Base-by-base conservation (phyloP, 2,888 invertebrate species). In the Drosophila kanekoi region DNA sequence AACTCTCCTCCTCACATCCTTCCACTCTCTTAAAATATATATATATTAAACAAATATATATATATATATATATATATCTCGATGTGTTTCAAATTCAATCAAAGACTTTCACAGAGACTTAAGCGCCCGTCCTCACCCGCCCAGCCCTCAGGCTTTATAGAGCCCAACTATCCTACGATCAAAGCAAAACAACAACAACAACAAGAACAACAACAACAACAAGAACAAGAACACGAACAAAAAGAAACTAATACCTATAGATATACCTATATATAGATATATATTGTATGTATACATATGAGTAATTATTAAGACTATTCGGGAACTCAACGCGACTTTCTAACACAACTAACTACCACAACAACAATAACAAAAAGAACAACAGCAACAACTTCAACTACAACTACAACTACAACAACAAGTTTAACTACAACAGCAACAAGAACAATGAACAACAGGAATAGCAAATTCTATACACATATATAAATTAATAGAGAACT, bases 61-160 rank as follows among this genome's bases (percentile, higher is more conserved):
- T 40, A 40, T 47, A 53, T 40, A 52, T 69, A 13, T 58, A 35
- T 57, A 9, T 37, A 28, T 47, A 58, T 56, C 64, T 69, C 47
- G 41, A 73, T 61, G 73, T 73, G 73, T 74, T 74, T 74, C 73
- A 70, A 70, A 65, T 58, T 58, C 61, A 74, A 74, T 71, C 53
- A 61, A 73, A 73, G 73, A 74, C 72, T 72, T 56, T 58, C 59
- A 62, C 72, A 62, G 72, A 73, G 72, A 73, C 74, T 74, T 74
- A 74, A 56, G 51, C 58, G 56, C 70, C 74, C 74, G 74, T 74
- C 73, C 74, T 74, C 49, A 70, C 70, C 73, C 70, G 73, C 58
- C 74, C 74, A 58, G 70, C 41, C 69, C 64, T 69, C 59, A 72
- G 72, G 72, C 67, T 53, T 45, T 44, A 20, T 49, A 45, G 16